Evolutionary conservation across 2,888 invertebrate genomes (phyloP).

Genomic region (Diogma glabrata): DNA sequence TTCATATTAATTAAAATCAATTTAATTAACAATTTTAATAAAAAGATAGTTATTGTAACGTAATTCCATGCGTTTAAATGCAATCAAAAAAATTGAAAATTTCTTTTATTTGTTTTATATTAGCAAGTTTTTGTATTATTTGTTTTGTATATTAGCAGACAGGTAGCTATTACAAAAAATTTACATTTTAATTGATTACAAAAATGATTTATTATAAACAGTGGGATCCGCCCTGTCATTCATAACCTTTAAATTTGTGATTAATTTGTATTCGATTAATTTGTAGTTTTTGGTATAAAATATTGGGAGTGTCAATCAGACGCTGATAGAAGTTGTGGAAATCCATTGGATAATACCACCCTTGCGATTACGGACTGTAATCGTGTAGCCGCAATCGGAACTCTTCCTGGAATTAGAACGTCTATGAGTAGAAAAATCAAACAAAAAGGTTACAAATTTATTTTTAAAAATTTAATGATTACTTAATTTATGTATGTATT

Average conservation of each 20-base stretch:
- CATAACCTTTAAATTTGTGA: background rate
- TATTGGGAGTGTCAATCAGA: conserved; percentile 88
- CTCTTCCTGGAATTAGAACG: conserved; percentile 56
- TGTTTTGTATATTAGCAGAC: conserved; percentile 1
- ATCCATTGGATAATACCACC: conserved; percentile 84
- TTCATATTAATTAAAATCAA: no score
- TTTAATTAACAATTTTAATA: no score
- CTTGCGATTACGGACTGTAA: conserved; percentile 74
- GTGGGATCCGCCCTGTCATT: conserved; percentile 1
- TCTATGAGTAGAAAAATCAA: conserved; percentile 87
- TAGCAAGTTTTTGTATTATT: background rate
- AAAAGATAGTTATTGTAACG: no score
- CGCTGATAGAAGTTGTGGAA: conserved; percentile 79
- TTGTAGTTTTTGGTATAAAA: conserved; percentile 57
- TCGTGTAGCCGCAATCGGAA: conserved; percentile 46
- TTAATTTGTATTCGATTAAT: no score
- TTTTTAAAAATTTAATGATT: background rate
- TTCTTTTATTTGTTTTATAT: background rate
- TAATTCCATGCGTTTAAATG: no score
- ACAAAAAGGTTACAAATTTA: conserved; percentile 60
- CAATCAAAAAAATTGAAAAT: background rate
- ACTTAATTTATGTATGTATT: background rate
- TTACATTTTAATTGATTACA: no score
- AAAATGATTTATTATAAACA: no score
- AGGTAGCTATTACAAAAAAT: no score